Percentiles rank a stretch among this genome's conserved stretches.
phyloP scores from a whole-genome alignment of 2,888 invertebrate genomes.

The Caprella mutica region DNA sequence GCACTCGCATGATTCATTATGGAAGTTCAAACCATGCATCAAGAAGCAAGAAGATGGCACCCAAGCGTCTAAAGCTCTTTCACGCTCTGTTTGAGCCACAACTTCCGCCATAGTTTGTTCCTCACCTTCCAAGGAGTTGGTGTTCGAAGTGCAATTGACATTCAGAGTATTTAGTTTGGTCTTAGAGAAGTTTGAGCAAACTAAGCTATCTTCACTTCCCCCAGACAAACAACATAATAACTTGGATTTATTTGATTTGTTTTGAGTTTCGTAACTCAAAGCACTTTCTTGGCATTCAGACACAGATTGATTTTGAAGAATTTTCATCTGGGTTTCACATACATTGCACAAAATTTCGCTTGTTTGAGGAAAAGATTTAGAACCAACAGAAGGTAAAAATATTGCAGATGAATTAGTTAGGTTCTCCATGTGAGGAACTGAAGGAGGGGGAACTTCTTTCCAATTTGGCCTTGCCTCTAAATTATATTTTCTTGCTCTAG shows the following conservation, averaged over 20 bases:
- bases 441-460: conserved; percentile 4
- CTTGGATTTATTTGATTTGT: too few relatives aligned
- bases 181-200: too few relatives aligned
- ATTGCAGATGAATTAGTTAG: not conserved
- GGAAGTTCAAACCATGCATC: too few relatives aligned
- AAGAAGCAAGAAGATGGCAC: conserved; percentile 8
- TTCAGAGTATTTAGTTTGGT: not conserved
- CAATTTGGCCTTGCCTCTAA: too few relatives aligned
- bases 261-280: too few relatives aligned
- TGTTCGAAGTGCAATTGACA: not conserved
- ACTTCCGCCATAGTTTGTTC: conserved; percentile 8
- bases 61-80: conserved; percentile 9
- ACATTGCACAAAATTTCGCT: too few relatives aligned
- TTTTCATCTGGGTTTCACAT: not conserved
- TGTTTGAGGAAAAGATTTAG: too few relatives aligned
- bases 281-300: too few relatives aligned
- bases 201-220: too few relatives aligned
- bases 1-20: too few relatives aligned
- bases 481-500: not conserved
- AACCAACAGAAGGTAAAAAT: not conserved
- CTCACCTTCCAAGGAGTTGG: too few relatives aligned
- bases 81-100: not conserved
- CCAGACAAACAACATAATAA: too few relatives aligned
- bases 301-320: not conserved
- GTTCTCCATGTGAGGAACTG: not conserved